These are phyloP conservation scores for Tanytarsus gracilentus DNA, from an alignment of 2,888 invertebrate genomes.

Conservation along the genomic window DNA sequence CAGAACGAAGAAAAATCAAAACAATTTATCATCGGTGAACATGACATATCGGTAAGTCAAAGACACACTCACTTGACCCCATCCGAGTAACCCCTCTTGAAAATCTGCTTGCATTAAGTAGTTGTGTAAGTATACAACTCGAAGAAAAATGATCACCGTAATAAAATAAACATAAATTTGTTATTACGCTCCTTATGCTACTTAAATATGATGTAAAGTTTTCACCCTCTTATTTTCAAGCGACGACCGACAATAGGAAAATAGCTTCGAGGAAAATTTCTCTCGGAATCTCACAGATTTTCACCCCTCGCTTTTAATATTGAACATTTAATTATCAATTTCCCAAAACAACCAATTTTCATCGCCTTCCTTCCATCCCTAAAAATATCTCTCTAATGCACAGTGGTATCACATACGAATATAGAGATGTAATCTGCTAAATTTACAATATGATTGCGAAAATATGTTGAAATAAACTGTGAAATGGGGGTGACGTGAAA, in stretches of 20 bases:
- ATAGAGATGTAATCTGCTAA: conserved; percentile 17
- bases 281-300: not conserved
- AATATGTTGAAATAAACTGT: conserved; percentile 15
- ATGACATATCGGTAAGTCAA: conserved; percentile 28
- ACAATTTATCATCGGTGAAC: conserved; percentile 26
- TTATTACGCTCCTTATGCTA: conserved; percentile 12
- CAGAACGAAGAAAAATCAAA: conserved; percentile 14
- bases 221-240: not conserved
- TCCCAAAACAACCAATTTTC: conserved; percentile 8
- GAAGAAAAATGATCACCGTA: conserved; percentile 29
- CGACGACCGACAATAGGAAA: not conserved
- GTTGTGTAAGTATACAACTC: conserved; percentile 15
- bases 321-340: conserved; percentile 25
- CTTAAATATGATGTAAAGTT: conserved; percentile 27
- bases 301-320: not conserved
- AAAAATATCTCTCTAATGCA: too few species aligned
- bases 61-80: conserved; percentile 29
- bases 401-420: too few species aligned
- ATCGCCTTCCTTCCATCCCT: not conserved
- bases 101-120: conserved; percentile 10
- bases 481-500: not conserved
- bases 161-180: conserved; percentile 29
- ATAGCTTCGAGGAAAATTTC: conserved; percentile 1
- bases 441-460: conserved; percentile 27
- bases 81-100: conserved; percentile 18